Evolutionary conservation across 2,797 vertebrate species (phyloP).

Genomic region (Bovichtus diacanthus): DNA sequence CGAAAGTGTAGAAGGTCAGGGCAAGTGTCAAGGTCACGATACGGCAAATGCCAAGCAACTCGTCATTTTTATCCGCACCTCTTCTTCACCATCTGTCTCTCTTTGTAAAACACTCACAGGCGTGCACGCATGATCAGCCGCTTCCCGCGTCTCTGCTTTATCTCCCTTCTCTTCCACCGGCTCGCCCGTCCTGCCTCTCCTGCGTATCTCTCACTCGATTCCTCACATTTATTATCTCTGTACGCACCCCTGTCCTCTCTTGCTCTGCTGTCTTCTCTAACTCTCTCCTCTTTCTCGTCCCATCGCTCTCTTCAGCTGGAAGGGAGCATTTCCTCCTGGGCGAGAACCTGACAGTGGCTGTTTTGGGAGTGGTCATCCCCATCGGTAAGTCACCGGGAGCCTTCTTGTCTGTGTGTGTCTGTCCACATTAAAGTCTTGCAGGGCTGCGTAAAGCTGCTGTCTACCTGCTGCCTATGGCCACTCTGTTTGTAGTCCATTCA

Average conservation of each 20-base stretch:
- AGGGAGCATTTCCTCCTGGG: conserved; percentile 89
- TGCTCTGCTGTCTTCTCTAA: neutral
- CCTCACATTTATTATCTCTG: conserved; percentile 20
- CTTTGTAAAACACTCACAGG: conserved; percentile 59
- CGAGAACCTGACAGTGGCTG: conserved; percentile 94
- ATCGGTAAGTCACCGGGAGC: conserved; percentile 88
- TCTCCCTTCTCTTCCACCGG: conserved; percentile 17
- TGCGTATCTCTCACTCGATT: conserved; percentile 53
- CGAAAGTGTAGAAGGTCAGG: conserved; percentile 41
- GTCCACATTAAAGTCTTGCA: conserved; percentile 30
- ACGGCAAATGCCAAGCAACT: conserved; percentile 20
- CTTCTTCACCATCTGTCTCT: conserved; percentile 23
- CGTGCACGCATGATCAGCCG: conserved; percentile 21
- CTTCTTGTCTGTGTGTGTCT: conserved; percentile 39
- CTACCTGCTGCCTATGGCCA: conserved; percentile 41
- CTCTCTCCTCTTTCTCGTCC: conserved; percentile 26
- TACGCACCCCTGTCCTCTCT: conserved; percentile 13
- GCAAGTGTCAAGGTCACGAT: conserved; percentile 49
- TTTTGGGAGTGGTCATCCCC: conserved; percentile 94
- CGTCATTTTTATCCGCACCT: conserved; percentile 30
- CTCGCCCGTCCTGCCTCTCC: conserved; percentile 6
- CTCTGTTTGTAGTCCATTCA: conserved; percentile 52
- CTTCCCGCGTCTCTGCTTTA: conserved; percentile 37
- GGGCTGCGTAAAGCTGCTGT: conserved; percentile 41
- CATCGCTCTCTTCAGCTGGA: conserved; percentile 86